These are phyloP conservation scores for Falco peregrinus DNA, from an alignment of 2,797 vertebrate species.

Conservation along the genomic window DNA sequence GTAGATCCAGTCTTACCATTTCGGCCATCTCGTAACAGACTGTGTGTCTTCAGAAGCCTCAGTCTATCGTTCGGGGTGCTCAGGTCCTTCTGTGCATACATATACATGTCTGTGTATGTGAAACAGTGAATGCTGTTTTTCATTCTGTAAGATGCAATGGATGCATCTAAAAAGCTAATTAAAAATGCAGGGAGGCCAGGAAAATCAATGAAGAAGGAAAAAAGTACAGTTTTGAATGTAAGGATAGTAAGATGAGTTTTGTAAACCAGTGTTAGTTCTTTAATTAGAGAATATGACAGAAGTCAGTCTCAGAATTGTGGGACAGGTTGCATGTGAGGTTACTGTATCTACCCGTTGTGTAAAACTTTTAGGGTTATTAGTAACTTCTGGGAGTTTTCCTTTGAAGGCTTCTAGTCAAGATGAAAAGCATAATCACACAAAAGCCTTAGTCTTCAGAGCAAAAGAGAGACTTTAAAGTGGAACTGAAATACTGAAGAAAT, in stretches of 20 bases:
- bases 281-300: neutral
- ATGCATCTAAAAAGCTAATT: neutral
- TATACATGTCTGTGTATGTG: neutral
- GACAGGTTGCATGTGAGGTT: neutral
- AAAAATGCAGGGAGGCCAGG: neutral
- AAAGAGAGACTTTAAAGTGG: neutral
- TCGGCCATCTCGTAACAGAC: neutral
- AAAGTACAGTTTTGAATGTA: neutral
- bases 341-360: neutral
- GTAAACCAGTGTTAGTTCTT: neutral
- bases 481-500: constrained; percentile 46
- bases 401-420: neutral
- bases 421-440: neutral
- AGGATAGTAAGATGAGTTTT: neutral
- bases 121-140: neutral
- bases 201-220: neutral
- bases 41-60: neutral
- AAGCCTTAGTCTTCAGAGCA: neutral
- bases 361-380: neutral
- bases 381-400: neutral
- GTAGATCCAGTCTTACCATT: neutral
- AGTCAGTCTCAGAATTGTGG: neutral
- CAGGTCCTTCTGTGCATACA: accelerated
- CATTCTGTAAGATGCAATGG: accelerated
- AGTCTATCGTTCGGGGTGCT: neutral